phyloP scores from a whole-genome alignment of 37 sponge, comb jelly and placozoan genomes.

The Diacarnus erythraeanus region DNA sequence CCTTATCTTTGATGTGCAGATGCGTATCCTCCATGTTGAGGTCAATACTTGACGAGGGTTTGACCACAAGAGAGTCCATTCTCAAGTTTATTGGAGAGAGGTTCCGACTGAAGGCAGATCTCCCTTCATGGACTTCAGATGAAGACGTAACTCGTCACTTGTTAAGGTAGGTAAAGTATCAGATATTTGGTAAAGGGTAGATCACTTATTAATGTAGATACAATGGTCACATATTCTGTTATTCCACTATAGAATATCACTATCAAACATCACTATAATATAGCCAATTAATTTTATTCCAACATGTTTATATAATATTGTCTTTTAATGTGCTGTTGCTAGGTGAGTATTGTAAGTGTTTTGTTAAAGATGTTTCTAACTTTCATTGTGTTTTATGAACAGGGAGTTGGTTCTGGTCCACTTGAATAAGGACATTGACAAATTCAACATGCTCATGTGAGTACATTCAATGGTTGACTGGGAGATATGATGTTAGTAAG shows the following conservation, averaged over 20 bases:
- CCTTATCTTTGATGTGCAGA: constrained; percentile 23
- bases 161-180: constrained; percentile 57
- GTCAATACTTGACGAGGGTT: constrained; percentile 42
- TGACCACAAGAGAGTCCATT: constrained; percentile 41
- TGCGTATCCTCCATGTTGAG: constrained; percentile 79
- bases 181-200: too few relatives aligned
- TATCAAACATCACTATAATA: too few relatives aligned
- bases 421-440: constrained; percentile 77
- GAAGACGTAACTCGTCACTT: constrained; percentile 74
- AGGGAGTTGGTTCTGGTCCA: constrained; percentile 89
- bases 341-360: too few relatives aligned
- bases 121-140: constrained; percentile 78
- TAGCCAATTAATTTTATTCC: too few relatives aligned
- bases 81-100: constrained; percentile 82
- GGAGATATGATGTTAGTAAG: too few relatives aligned
- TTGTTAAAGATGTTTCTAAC: too few relatives aligned
- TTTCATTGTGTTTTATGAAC: background rate
- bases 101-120: constrained; percentile 75
- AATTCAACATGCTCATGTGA: constrained; percentile 91
- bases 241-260: too few relatives aligned
- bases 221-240: too few relatives aligned
- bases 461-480: too few relatives aligned
- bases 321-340: too few relatives aligned
- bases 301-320: too few relatives aligned
- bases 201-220: too few relatives aligned